phyloP scores from a whole-genome alignment of 2,888 invertebrate species.

The Melinaea menophilus region DNA sequence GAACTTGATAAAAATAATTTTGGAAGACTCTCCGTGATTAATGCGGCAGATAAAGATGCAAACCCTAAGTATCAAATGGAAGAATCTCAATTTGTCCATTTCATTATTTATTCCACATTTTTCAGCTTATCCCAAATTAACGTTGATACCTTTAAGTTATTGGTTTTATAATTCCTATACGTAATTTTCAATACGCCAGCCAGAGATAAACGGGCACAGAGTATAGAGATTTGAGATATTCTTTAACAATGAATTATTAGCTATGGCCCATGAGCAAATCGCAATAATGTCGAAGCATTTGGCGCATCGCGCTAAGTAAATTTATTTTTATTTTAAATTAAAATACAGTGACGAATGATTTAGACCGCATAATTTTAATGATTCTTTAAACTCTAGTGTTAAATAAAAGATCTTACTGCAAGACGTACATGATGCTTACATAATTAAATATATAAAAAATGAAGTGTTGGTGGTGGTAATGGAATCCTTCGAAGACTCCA shows the following conservation, averaged over 20 bases:
- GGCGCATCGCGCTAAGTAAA: background rate
- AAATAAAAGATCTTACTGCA: background rate
- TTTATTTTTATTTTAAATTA: slow-evolving; percentile 1
- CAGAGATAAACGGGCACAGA: background rate
- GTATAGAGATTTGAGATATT: background rate
- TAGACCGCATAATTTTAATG: background rate
- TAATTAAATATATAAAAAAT: slow-evolving; percentile 31
- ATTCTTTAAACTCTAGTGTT: background rate
- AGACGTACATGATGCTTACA: background rate
- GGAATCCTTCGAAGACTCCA: slow-evolving; percentile 71
- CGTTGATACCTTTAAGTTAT: no score
- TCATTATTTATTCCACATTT: no score
- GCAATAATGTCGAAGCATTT: slow-evolving; percentile 3
- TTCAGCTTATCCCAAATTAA: no score
- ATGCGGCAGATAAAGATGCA: no score
- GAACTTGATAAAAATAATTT: no score
- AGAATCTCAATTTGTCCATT: no score
- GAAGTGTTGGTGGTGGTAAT: slow-evolving; percentile 54
- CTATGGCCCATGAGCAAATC: slow-evolving; percentile 1
- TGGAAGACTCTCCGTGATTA: no score
- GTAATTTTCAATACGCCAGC: no score
- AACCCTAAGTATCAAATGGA: no score
- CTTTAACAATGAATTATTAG: background rate
- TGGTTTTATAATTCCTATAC: no score
- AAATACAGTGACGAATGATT: background rate